A percentile compares a stretch with the other conserved stretches of the same genome.
Conservation (phyloP, 2,888 invertebrate species). For the Cryptus armator region DNA sequence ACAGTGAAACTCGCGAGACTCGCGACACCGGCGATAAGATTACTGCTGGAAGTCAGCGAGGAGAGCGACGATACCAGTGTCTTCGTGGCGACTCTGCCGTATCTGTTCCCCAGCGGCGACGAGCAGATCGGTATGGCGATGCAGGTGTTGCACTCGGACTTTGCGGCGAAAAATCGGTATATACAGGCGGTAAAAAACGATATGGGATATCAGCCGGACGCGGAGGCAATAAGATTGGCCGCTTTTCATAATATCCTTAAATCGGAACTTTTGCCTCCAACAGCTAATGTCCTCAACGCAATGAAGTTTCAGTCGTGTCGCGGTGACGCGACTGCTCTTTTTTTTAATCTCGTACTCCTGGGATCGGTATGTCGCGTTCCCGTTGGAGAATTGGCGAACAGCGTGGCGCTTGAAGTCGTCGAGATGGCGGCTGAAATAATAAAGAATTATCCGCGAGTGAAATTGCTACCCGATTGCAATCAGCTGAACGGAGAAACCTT, state of each 20-base stretch:
- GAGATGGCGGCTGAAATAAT: slow-evolving; percentile 81
- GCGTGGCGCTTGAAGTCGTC: slow-evolving; percentile 78
- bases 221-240: slow-evolving; percentile 77
- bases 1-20: slow-evolving; percentile 72
- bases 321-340: slow-evolving; percentile 79
- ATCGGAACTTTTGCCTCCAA: slow-evolving; percentile 78
- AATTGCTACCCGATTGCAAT: slow-evolving; percentile 75
- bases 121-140: slow-evolving; percentile 84
- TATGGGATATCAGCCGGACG: slow-evolving; percentile 70
- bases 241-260: slow-evolving; percentile 82
- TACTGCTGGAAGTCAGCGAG: slow-evolving; percentile 78
- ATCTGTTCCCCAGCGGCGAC: slow-evolving; percentile 87
- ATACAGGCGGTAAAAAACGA: slow-evolving; percentile 78
- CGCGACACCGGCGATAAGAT: slow-evolving; percentile 79
- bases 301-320: slow-evolving; percentile 78
- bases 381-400: slow-evolving; percentile 76
- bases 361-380: slow-evolving; percentile 82
- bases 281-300: slow-evolving; percentile 75
- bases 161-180: slow-evolving; percentile 84
- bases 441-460: slow-evolving; percentile 75
- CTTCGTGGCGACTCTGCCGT: slow-evolving; percentile 88
- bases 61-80: slow-evolving; percentile 86
- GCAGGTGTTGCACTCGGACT: slow-evolving; percentile 84
- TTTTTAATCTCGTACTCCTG: slow-evolving; percentile 82
- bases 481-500: slow-evolving; percentile 81